These are phyloP conservation scores for Harpalus rufipes DNA, from an alignment of 2,888 invertebrate species.

Conservation along the genomic window DNA sequence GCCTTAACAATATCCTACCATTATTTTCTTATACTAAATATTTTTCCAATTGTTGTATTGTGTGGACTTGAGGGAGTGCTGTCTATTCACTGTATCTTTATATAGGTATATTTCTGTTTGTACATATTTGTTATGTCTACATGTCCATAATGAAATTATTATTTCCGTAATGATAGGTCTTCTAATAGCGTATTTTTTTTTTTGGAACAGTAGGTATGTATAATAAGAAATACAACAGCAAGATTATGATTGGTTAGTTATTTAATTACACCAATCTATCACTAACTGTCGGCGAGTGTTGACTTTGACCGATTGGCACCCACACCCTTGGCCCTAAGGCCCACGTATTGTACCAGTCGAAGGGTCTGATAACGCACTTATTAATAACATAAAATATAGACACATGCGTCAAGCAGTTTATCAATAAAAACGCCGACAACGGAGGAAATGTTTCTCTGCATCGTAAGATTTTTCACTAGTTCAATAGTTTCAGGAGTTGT, in stretches of 20 bases:
- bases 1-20: too few species aligned
- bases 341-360: background rate
- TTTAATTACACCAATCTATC: constrained; percentile 77
- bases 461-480: too few species aligned
- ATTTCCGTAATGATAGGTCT: background rate
- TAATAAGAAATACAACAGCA: constrained; percentile 71
- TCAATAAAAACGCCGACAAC: background rate
- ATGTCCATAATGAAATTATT: too few species aligned
- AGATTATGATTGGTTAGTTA: constrained; percentile 77
- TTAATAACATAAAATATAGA: constrained; percentile 1
- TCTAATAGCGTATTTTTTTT: constrained; percentile 16
- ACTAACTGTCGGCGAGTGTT: constrained; percentile 76
- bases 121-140: too few species aligned
- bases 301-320: constrained; percentile 75
- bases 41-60: too few species aligned
- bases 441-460: too few species aligned
- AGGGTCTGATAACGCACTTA: background rate
- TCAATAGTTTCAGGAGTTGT: too few species aligned
- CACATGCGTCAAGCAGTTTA: background rate
- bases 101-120: too few species aligned
- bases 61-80: too few species aligned
- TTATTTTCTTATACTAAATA: too few species aligned
- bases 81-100: too few species aligned
- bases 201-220: constrained; percentile 36
- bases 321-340: constrained; percentile 36